Evolutionary conservation across 2,888 invertebrate genomes (phyloP), one percentile per base, ranked within the genome.

Genomic region (Patella caerulea): DNA sequence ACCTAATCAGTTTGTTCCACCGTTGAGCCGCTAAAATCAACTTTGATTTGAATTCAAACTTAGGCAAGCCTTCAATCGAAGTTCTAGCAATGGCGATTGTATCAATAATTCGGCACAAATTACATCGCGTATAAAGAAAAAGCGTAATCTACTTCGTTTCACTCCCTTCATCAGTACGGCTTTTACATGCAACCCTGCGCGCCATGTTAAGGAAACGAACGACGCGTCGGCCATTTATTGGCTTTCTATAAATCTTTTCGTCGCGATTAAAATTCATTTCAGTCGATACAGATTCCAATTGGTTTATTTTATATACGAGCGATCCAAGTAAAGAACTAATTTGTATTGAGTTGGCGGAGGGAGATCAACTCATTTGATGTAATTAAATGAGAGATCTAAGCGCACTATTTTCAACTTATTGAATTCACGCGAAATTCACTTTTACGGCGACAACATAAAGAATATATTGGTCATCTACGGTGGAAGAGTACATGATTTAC

Each of bases 21-120:
- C 24, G 11, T 14, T 65, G 19, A 65, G 65, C 24, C 65, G 65
- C 11, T 24, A 65, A 24, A 65, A 65, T 65, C 65, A 65, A 65
- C 65, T 65, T 65, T 65, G 65, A 65, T 65, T 65, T 65, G 65
- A 65, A 65, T 65, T 24, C 65, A 65, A 65, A 65, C 65, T 65
- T 65, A 65, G 19, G 19, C 65, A 19, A 65, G 19, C 19, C 24
- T 65, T 65, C 65, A 65, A 65, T 65, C 65, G 65, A 65, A 65
- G 45, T 65, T 14, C 19, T 19, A 9, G 19, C 65, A 65, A 65
- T 24, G 19, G 12, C 65, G 24, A 65, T 65, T 65, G 65, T 65
- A 65, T 65, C 65, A 65, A 65, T 65, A 65, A 65, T 65, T 65
- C 24, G 65, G 19, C 65, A 65, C 19, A 65, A 59, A 65, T 65